Evolutionary conservation across 1,140 invertebrate genomes (phyloP).

Genomic region (Drosophila pruinosa): DNA sequence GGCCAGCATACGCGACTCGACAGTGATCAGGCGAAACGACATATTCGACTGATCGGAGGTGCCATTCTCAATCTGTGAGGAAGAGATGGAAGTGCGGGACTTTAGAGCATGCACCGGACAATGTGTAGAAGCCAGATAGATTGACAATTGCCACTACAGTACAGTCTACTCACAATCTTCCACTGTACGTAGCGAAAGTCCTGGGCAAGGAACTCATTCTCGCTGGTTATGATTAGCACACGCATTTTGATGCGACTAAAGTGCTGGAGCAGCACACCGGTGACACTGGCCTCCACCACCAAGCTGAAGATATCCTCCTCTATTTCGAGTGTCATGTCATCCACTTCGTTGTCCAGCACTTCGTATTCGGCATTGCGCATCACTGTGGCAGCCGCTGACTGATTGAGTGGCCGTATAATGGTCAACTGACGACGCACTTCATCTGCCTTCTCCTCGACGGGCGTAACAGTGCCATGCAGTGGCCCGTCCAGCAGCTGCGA

Average conservation of each 20-base stretch:
- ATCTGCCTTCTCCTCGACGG: conserved; percentile 60
- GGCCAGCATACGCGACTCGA: conserved; percentile 67
- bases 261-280: conserved; percentile 72
- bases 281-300: conserved; percentile 74
- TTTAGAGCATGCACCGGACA: conserved; percentile 1
- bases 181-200: conserved; percentile 82
- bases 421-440: conserved; percentile 62
- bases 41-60: conserved; percentile 69
- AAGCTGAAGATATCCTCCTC: conserved; percentile 73
- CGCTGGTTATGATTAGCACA: conserved; percentile 72
- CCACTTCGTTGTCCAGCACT: conserved; percentile 62
- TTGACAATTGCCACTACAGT: conserved; percentile 53
- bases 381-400: conserved; percentile 45
- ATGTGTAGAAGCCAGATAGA: too few species aligned
- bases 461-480: conserved; percentile 52
- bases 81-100: not conserved
- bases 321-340: conserved; percentile 55
- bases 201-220: conserved; percentile 74
- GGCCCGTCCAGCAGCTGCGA: conserved; percentile 47
- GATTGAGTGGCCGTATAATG: conserved; percentile 56
- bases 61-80: conserved; percentile 67
- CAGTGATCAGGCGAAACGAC: conserved; percentile 68
- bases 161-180: conserved; percentile 82
- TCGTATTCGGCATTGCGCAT: conserved; percentile 61
- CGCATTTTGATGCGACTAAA: conserved; percentile 74